Base-by-base conservation (phyloP, 2,888 invertebrate genomes). In the Bhutanitis thaidina region DNA sequence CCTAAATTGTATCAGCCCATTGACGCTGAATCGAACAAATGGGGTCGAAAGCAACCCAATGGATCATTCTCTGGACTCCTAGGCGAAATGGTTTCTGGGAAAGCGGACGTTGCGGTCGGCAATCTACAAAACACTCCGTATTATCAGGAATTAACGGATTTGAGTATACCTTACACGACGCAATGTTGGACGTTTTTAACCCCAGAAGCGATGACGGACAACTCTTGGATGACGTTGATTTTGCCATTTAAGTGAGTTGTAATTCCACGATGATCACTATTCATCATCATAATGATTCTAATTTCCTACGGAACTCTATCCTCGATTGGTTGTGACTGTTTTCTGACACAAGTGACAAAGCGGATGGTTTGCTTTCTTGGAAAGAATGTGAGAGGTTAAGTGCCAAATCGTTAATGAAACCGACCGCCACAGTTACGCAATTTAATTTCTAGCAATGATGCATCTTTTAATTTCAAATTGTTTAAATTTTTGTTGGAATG, bases 171-270 rank as follows among this genome's bases (percentile, higher is more conserved):
- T 0, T 96, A 96, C 57, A 94, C 93, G n/a, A 92, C 94, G 0
- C 94, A 96, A 69, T 96, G 96, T 66, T 90, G 96, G 64, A 96
- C 96, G 0, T 96, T 96, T 67, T 74, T 96, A 13, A 96, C 96
- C 0, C 96, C 96, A 0, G 96, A 96, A 77, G 93, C 95, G 0
- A 82, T 94, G 13, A 92, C 92, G 1, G 95, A 96, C 69, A 95
- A 95, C 64, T 94, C 96, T 0, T 96, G 96, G 96, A 94, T 94
- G 74, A 94, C 96, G 0, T 84, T 96, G 7, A 93, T 96, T 64
- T 80, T 94, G 59, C 96, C 96, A 0, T 96, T 96, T 67, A 93
- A 91, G 95, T 94, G 84, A 77, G 81, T 69, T 4, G 25, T 1
- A 3, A 20, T 20, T 20, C 5, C 2, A 20, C 2, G 2, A 20